A percentile compares a stretch with the other conserved stretches of the same genome.
Conservation (phyloP, 2,888 invertebrate species). For the Parnassius mnemosyne region DNA sequence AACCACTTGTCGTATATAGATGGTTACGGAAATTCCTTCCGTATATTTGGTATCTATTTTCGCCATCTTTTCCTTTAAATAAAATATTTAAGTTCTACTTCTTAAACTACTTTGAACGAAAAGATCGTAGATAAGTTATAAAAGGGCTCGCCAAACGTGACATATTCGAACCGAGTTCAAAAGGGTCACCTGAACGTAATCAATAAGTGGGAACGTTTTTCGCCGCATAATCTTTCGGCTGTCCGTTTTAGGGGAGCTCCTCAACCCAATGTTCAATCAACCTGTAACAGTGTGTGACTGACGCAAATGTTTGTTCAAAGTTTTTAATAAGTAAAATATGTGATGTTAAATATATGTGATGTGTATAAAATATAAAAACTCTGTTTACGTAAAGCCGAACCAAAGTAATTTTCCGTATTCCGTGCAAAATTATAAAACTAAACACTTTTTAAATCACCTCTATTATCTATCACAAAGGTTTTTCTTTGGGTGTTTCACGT, state of each 20-base stretch:
- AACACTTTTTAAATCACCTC: no score
- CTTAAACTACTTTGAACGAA: background rate
- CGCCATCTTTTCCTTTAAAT: no score
- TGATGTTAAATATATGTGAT: no score
- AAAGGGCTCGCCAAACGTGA: constrained; percentile 12
- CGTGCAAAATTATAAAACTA: no score
- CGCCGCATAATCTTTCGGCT: constrained; percentile 22
- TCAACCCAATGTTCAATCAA: constrained; percentile 20
- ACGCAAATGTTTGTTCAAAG: background rate
- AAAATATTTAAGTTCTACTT: background rate
- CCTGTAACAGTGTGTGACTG: constrained; percentile 12
- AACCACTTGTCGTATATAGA: no score
- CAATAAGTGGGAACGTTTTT: constrained; percentile 18
- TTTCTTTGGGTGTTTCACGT: no score
- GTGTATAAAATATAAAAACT: no score
- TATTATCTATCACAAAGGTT: no score
- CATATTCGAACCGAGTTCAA: constrained; percentile 11
- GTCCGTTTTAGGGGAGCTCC: constrained; percentile 10
- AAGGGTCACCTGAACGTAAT: constrained; percentile 22
- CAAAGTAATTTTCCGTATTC: no score
- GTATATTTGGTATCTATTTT: no score
- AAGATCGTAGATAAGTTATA: constrained; percentile 10
- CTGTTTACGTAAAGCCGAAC: no score
- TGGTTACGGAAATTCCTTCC: no score
- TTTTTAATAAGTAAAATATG: background rate